Percentiles rank a stretch among this genome's conserved stretches.
phyloP scores from a whole-genome alignment of 1,140 invertebrate species.

The Caenorhabditis remanei region DNA sequence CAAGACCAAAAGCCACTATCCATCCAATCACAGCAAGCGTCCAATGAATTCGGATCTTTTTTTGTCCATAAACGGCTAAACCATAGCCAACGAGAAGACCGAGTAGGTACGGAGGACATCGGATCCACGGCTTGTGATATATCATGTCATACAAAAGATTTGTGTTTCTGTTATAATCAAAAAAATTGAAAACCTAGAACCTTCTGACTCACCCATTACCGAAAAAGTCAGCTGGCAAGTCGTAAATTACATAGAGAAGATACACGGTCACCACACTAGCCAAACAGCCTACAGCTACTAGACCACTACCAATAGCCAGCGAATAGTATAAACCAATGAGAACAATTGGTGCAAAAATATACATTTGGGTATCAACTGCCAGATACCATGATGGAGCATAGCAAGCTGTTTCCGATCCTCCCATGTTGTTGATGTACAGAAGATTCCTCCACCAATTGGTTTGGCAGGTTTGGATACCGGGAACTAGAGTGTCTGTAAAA shows the following conservation, averaged over 20 bases:
- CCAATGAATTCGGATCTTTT: slow-evolving; percentile 32
- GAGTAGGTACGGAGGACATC: slow-evolving; percentile 39
- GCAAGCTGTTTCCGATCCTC: slow-evolving; percentile 60
- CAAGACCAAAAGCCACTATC: slow-evolving; percentile 39
- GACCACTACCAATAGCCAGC: not conserved
- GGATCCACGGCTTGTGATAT: slow-evolving; percentile 54
- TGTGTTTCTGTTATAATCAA: slow-evolving; percentile 7
- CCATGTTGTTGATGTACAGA: slow-evolving; percentile 79
- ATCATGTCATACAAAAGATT: not conserved
- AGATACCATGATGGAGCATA: not conserved
- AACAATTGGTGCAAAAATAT: not conserved
- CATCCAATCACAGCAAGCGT: slow-evolving; percentile 26
- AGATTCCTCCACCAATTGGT: slow-evolving; percentile 80
- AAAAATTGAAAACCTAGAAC: not conserved
- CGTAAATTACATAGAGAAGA: not conserved
- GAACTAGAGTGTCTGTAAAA: slow-evolving; percentile 46
- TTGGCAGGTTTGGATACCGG: slow-evolving; percentile 74
- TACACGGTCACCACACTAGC: slow-evolving; percentile 24
- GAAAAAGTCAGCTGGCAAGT: slow-evolving; percentile 47
- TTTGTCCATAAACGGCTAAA: not conserved
- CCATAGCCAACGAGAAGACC: slow-evolving; percentile 35
- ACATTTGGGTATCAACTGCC: not conserved
- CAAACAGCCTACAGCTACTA: not conserved
- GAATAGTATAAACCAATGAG: not conserved
- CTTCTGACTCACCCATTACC: slow-evolving; percentile 25